Evolutionary conservation across 2,113 vertebrate species (phyloP).

Genomic region (Platanista minor): DNA sequence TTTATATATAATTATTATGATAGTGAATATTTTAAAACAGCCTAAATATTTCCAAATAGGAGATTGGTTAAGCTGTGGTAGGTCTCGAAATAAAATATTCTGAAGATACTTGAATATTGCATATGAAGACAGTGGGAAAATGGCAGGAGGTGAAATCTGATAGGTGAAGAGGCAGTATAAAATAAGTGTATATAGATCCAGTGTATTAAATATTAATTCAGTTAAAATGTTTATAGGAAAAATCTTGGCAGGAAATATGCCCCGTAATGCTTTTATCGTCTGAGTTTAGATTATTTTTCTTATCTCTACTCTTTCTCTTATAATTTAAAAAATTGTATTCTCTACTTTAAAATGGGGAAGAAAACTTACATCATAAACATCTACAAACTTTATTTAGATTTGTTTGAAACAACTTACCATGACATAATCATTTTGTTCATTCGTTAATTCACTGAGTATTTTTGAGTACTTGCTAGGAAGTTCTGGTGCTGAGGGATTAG

Average conservation of each 20-base stretch:
- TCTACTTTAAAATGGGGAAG: background rate
- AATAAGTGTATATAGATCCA: background rate
- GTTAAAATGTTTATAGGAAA: background rate
- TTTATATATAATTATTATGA: background rate
- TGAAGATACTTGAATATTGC: background rate
- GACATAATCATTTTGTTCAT: background rate
- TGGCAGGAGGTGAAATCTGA: background rate
- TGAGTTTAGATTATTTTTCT: constrained; percentile 18
- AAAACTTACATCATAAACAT: background rate
- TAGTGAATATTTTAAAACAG: background rate
- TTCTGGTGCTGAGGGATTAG: background rate
- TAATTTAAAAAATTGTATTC: background rate
- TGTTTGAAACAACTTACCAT: background rate
- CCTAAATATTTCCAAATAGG: constrained; percentile 8
- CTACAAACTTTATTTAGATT: background rate
- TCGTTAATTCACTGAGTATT: background rate
- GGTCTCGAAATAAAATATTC: background rate
- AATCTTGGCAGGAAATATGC: background rate
- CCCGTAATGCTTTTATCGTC: background rate
- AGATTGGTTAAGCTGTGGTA: background rate
- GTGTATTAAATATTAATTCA: background rate
- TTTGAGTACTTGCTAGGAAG: background rate
- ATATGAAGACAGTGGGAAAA: background rate
- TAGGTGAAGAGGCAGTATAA: background rate
- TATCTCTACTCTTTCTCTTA: background rate